Percentiles rank a stretch among this genome's conserved stretches.
phyloP scores from a whole-genome alignment of 1,140 invertebrate species.

The Conus betulinus region DNA sequence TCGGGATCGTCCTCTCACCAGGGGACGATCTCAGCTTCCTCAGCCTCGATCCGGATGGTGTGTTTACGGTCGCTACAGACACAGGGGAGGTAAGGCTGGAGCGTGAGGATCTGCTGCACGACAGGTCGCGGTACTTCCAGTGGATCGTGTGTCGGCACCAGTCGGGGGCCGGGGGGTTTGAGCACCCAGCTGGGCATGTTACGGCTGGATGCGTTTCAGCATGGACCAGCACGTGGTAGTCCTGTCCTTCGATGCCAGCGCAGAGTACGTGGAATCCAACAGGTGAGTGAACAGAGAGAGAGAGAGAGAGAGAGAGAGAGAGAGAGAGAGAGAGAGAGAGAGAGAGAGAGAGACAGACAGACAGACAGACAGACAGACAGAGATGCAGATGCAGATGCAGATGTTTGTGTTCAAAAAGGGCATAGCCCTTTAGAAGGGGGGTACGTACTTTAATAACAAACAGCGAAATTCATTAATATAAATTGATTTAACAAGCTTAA shows the following conservation, averaged over 20 bases:
- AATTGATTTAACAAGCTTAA: too few species aligned
- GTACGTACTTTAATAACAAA: too few species aligned
- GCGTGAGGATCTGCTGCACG: not conserved
- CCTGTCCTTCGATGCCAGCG: not conserved
- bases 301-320: too few species aligned
- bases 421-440: too few species aligned
- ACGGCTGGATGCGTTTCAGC: constrained; percentile 38
- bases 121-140: constrained; percentile 30
- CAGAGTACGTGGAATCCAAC: not conserved
- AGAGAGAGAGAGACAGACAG: not conserved
- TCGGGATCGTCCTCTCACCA: not conserved
- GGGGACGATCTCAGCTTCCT: constrained; percentile 1
- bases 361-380: too few species aligned
- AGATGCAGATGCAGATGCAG: too few species aligned
- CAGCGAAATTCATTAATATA: too few species aligned
- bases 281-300: constrained; percentile 7
- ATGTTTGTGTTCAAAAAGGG: too few species aligned
- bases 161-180: not conserved
- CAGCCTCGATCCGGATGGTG: constrained; percentile 16
- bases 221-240: constrained; percentile 32
- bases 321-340: not conserved
- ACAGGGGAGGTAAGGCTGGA: constrained; percentile 21
- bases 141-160: constrained; percentile 19
- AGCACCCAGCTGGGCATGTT: constrained; percentile 22
- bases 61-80: constrained; percentile 13